Percentiles rank a stretch among this genome's conserved stretches.
These are phyloP conservation scores for Dynastes tityus DNA, from an alignment of 2,888 invertebrate species.

Conservation along the genomic window DNA sequence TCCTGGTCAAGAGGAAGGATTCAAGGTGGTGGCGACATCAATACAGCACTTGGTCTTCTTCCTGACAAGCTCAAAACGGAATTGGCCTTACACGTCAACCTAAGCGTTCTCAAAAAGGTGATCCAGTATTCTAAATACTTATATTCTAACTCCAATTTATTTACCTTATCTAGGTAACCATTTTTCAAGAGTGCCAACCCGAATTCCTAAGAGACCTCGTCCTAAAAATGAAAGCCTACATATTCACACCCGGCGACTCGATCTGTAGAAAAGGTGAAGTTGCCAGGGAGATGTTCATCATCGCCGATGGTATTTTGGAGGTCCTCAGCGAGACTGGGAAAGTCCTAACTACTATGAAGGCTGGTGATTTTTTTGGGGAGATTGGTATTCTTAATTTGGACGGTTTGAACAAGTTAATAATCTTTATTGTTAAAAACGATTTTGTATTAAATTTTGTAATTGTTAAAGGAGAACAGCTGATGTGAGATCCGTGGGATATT, in stretches of 20 bases:
- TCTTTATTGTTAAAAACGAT: conserved; percentile 70
- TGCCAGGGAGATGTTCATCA: conserved; percentile 99
- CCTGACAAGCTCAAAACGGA: conserved; percentile 98
- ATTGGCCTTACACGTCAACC: conserved; percentile 94
- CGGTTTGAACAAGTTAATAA: conserved; percentile 89
- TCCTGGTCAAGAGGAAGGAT: conserved; percentile 97
- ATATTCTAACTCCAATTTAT: background rate
- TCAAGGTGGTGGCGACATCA: conserved; percentile 96
- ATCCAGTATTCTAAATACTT: background rate
- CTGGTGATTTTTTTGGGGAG: conserved; percentile 98
- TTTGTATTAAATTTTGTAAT: background rate
- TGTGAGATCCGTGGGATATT: conserved; percentile 95
- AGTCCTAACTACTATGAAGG: conserved; percentile 95
- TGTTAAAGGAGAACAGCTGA: conserved; percentile 91
- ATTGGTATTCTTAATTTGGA: conserved; percentile 97
- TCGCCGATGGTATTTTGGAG: conserved; percentile 96
- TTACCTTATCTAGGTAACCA: conserved; percentile 81
- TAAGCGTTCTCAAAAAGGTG: conserved; percentile 96
- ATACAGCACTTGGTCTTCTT: conserved; percentile 91
- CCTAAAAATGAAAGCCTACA: conserved; percentile 98
- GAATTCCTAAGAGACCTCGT: conserved; percentile 97
- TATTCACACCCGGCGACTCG: conserved; percentile 97
- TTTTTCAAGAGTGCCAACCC: conserved; percentile 97
- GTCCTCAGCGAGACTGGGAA: conserved; percentile 95
- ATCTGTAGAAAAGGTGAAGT: conserved; percentile 92